Conservation (phyloP, 2,113 vertebrate species). For the Cheilinus undulatus region DNA sequence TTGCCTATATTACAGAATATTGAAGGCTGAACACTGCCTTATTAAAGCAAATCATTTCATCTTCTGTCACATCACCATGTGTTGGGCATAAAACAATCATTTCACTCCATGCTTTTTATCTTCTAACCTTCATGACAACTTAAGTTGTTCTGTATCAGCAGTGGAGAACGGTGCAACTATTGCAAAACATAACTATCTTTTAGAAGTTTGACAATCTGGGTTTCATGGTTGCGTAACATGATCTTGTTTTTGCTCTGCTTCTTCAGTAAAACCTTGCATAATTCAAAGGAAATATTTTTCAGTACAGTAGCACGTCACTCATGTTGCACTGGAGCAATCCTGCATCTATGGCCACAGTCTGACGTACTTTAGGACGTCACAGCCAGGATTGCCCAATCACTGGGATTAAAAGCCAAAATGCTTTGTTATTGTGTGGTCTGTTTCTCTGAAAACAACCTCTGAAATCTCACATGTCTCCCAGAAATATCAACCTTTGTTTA, state of each 20-base stretch:
- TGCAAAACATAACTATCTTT: neutral
- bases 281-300: slow-evolving; percentile 17
- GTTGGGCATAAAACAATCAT: slow-evolving; percentile 7
- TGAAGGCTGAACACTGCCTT: slow-evolving; percentile 28
- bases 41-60: slow-evolving; percentile 5
- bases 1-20: slow-evolving; percentile 17
- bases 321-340: neutral
- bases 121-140: neutral
- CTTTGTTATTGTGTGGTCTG: neutral
- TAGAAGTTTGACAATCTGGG: neutral
- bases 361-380: slow-evolving; percentile 7
- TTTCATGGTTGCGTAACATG: neutral
- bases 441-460: neutral
- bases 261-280: slow-evolving; percentile 9
- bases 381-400: neutral
- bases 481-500: neutral
- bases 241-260: neutral
- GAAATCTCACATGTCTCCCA: neutral
- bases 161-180: neutral
- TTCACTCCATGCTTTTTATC: neutral
- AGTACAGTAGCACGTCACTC: neutral
- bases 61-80: slow-evolving; percentile 25
- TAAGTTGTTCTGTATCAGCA: neutral
- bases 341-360: neutral
- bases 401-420: neutral